Percentiles rank a stretch among this genome's conserved stretches.
Conservation (phyloP, 2,797 vertebrate genomes). For the Melanotaenia maccullochi region DNA sequence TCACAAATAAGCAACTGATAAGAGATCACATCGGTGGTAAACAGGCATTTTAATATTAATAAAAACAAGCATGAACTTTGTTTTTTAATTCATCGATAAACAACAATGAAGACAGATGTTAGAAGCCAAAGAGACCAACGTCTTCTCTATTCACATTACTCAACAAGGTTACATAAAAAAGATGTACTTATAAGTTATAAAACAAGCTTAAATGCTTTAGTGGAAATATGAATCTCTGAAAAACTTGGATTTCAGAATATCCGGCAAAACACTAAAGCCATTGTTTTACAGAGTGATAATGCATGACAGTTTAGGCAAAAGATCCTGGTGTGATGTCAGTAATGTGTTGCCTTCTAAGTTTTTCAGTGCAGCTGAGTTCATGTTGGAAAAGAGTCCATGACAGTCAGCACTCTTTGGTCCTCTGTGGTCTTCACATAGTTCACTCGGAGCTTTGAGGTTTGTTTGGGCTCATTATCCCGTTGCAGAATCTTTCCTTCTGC, state of each 20-base stretch:
- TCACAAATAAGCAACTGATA: conserved; percentile 19
- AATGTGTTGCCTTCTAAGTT: neutral
- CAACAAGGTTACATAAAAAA: neutral
- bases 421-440: conserved; percentile 9
- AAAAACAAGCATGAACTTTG: conserved; percentile 6
- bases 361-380: neutral
- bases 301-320: too few relatives aligned
- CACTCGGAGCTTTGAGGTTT: conserved; percentile 1
- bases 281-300: neutral
- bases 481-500: neutral
- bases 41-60: conserved; percentile 17
- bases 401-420: neutral
- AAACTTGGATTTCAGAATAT: neutral
- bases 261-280: too few relatives aligned
- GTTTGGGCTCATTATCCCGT: conserved; percentile 1
- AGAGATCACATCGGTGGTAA: conserved; percentile 15
- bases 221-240: neutral
- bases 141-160: neutral
- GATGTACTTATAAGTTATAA: neutral
- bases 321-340: neutral
- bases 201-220: neutral
- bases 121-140: conserved; percentile 7
- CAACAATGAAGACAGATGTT: conserved; percentile 12
- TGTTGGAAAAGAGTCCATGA: neutral
- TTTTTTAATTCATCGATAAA: conserved; percentile 16